Percentiles rank a stretch among this genome's conserved stretches.
phyloP scores from a whole-genome alignment of 1,140 invertebrate species.

The Atta colombica region DNA sequence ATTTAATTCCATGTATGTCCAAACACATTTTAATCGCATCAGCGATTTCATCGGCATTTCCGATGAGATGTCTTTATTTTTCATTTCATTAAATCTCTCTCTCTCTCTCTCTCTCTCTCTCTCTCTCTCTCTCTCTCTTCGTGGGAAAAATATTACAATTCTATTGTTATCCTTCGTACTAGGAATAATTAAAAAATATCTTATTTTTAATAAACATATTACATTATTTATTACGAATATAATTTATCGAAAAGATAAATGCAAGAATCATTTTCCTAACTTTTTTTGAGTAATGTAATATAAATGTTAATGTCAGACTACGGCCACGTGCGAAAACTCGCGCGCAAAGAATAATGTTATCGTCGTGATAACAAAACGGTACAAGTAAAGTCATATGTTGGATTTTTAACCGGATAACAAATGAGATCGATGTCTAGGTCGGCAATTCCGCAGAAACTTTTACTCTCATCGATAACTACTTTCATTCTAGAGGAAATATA shows the following conservation, averaged over 20 bases:
- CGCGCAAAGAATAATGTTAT: conserved; percentile 43
- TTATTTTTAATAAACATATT: conserved; percentile 21
- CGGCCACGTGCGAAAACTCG: conserved; percentile 43
- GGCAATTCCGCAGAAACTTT: conserved; percentile 72
- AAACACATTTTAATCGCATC: too few species aligned
- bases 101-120: too few species aligned
- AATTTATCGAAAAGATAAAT: conserved; percentile 33
- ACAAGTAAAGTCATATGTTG: conserved; percentile 34
- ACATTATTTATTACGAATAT: conserved; percentile 20
- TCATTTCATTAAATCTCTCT: neutral
- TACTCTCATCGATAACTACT: conserved; percentile 68
- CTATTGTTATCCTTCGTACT: neutral
- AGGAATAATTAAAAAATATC: conserved; percentile 15
- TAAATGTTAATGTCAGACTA: conserved; percentile 23
- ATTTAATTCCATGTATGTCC: neutral
- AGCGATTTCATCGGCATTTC: neutral
- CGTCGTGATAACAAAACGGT: conserved; percentile 42
- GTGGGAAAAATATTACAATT: neutral
- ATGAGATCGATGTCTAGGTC: conserved; percentile 73
- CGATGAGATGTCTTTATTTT: neutral
- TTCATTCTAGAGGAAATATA: conserved; percentile 43
- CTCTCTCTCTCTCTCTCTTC: too few species aligned
- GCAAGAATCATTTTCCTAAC: neutral
- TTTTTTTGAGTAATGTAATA: neutral
- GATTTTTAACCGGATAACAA: conserved; percentile 62